These are phyloP conservation scores for Aegithalos caudatus DNA, from an alignment of 2,113 vertebrate genomes.

Conservation along the genomic window DNA sequence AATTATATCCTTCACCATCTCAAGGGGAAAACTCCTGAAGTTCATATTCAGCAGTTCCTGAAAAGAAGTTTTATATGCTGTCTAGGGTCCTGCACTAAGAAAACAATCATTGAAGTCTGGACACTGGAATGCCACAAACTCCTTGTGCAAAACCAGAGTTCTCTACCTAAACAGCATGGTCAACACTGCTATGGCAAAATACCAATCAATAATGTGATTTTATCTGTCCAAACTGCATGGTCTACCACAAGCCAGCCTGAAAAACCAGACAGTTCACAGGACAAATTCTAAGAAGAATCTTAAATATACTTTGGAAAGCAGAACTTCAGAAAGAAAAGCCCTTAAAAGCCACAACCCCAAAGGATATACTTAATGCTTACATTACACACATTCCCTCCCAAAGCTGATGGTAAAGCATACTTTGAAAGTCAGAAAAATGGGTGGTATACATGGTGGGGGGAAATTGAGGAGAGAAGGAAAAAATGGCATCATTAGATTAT, in stretches of 20 bases:
- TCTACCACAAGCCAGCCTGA: background rate
- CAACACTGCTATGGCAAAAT: background rate
- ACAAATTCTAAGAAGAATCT: background rate
- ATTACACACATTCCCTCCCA: background rate
- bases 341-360: background rate
- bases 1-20: background rate
- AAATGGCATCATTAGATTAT: background rate
- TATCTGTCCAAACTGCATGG: background rate
- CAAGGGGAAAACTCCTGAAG: background rate
- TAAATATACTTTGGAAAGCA: background rate
- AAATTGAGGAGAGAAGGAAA: background rate
- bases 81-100: background rate
- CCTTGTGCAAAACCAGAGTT: background rate
- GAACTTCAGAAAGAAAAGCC: background rate
- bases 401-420: background rate
- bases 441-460: rapidly evolving
- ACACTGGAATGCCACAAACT: background rate
- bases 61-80: background rate
- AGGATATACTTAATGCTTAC: background rate
- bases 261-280: background rate
- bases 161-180: background rate
- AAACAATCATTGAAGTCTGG: background rate
- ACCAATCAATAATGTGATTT: background rate
- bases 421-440: background rate
- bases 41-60: background rate